phyloP scores from a whole-genome alignment of 2,888 invertebrate species.

The Platycnemis pennipes region DNA sequence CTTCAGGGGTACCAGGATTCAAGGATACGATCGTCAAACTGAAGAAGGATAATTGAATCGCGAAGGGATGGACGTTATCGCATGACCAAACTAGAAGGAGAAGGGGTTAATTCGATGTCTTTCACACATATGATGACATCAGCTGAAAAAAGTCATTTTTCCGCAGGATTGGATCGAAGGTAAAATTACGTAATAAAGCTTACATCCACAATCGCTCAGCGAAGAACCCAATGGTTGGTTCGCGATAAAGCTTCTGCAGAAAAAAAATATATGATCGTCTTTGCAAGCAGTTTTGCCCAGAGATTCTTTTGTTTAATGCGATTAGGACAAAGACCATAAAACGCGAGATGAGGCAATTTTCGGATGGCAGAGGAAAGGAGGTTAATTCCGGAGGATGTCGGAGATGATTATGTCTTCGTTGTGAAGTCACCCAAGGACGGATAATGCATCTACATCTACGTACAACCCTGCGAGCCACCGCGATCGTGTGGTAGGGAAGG shows the following conservation, averaged over 20 bases:
- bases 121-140: not conserved
- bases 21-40: not conserved
- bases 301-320: not conserved
- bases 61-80: not conserved
- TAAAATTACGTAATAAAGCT: not conserved
- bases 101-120: not conserved
- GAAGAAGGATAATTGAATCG: not conserved
- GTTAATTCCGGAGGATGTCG: too few species aligned
- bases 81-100: not conserved
- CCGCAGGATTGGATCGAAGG: not conserved
- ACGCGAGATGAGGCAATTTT: too few species aligned
- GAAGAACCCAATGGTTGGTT: too few species aligned
- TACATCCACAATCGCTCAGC: too few species aligned
- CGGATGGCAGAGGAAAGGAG: too few species aligned
- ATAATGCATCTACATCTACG: too few species aligned
- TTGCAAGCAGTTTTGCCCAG: not conserved
- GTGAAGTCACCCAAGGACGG: too few species aligned
- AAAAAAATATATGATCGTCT: not conserved
- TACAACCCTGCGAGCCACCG: too few species aligned
- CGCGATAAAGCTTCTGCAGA: too few species aligned
- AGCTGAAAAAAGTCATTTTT: not conserved
- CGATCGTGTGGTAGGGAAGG: too few species aligned
- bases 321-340: too few species aligned
- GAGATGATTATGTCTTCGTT: too few species aligned
- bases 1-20: not conserved